Evolutionary conservation across 2,113 vertebrate species (phyloP), one percentile per base, ranked within the genome.

Genomic region (Odontophorus gujanensis): DNA sequence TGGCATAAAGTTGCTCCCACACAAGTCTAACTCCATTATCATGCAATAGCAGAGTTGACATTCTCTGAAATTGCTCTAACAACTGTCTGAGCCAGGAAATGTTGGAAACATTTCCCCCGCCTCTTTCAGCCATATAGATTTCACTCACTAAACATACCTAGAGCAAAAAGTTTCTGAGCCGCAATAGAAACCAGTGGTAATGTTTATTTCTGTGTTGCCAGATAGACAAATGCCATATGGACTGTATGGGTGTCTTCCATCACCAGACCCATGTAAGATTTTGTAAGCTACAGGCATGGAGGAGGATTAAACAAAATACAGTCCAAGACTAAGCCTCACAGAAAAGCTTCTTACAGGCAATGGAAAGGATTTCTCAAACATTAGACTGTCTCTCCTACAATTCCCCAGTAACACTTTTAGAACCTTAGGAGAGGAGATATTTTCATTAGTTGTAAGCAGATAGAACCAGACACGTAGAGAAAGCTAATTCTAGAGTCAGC

Each of bases 141-240:
- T 92, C 76, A 83, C 73, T 94, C 90, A 75, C 81, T 66, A 89
- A 88, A 86, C 43, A 42, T 5, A 75, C 58, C 73, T 78, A 57
- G 59, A 73, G 80, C 45, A 87, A 48, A 88, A 86, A 75, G 66
- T 71, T 92, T 84, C 88, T 32, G 80, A 86, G 55, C 22, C 6
- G 77, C 90, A 72, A 40, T 1, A 92, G 83, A 68, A 88, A 68
- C 65, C 73, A 81, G 47, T 14, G 61, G 3, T 22, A 81, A 88
- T 77, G 79, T 93, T 96, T 94, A 85, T 80, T 96, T 85, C 75
- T 76, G 81, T 85, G 68, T 53, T 90, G 92, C 85, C 67, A 92
- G 88, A 80, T 3, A 93, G 79, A 88, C 57, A 91, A 95, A 89
- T 90, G 90, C 85, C 93, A 93, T 88, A 92, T 59, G 88, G 93